A percentile compares a stretch with the other conserved stretches of the same genome.
phyloP scores from a whole-genome alignment of 2,888 invertebrate species.

The Hypsopygia costalis region DNA sequence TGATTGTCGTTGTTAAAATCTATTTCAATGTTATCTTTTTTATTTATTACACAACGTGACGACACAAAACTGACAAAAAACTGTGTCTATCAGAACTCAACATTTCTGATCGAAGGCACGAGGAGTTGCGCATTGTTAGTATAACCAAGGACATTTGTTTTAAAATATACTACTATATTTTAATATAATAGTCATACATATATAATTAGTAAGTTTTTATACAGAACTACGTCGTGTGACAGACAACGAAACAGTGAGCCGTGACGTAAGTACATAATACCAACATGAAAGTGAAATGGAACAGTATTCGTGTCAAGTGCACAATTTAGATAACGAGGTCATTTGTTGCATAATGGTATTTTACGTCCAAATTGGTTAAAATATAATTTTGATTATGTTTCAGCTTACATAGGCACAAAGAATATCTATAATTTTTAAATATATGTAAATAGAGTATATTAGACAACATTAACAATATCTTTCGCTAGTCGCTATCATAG shows the following conservation, averaged over 20 bases:
- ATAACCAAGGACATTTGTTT: not conserved
- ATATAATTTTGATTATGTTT: too few relatives aligned
- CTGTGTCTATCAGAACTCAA: not conserved
- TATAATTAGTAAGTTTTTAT: not conserved
- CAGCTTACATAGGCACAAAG: too few relatives aligned
- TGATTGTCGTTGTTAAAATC: too few relatives aligned
- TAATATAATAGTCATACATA: too few relatives aligned
- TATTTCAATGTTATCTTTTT: not conserved
- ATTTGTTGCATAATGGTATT: slow-evolving; percentile 67
- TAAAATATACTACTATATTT: not conserved
- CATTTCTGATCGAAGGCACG: slow-evolving; percentile 2
- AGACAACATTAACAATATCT: too few relatives aligned
- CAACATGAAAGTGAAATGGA: slow-evolving; percentile 78
- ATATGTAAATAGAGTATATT: too few relatives aligned
- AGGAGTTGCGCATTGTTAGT: not conserved
- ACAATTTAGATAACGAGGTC: slow-evolving; percentile 79
- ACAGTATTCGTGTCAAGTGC: slow-evolving; percentile 79
- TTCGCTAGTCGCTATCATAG: not conserved
- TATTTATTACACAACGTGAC: not conserved
- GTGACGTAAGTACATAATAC: slow-evolving; percentile 50
- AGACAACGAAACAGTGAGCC: slow-evolving; percentile 41
- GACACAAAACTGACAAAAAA: not conserved
- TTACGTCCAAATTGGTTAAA: slow-evolving; percentile 21
- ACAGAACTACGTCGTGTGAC: slow-evolving; percentile 13
- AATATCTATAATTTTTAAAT: too few relatives aligned